Evolutionary conservation across 1,140 invertebrate species (phyloP).

Genomic region (Zelostemma sp.): DNA sequence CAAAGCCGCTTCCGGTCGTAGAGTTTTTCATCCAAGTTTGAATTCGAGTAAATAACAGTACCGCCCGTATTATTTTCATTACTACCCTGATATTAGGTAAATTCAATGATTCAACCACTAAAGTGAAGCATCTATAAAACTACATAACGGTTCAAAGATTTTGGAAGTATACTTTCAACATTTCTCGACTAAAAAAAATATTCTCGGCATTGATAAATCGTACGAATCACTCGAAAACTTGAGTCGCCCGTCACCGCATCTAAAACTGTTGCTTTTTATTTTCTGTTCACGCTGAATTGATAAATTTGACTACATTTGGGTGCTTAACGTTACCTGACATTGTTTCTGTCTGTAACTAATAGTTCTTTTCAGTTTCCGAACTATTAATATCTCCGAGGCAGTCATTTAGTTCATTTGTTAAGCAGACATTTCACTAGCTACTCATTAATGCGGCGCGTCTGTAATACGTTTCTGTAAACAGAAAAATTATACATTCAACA

Average conservation of each 20-base stretch:
- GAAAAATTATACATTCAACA: slow-evolving; percentile 42
- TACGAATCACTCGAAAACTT: no score
- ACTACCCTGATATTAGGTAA: slow-evolving; percentile 55
- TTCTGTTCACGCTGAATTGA: no score
- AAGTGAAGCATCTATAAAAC: slow-evolving; percentile 13
- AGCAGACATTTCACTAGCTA: slow-evolving; percentile 27
- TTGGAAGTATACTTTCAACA: no score
- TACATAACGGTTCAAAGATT: neutral
- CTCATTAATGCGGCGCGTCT: slow-evolving; percentile 22
- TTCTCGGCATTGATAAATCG: no score
- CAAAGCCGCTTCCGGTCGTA: slow-evolving; percentile 56
- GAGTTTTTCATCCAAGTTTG: slow-evolving; percentile 44
- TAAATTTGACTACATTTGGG: no score
- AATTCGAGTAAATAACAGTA: slow-evolving; percentile 37
- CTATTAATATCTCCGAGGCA: slow-evolving; percentile 33
- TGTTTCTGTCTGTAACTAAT: neutral
- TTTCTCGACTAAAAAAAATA: no score
- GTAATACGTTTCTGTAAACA: slow-evolving; percentile 19
- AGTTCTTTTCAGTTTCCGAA: slow-evolving; percentile 3
- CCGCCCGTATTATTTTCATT: slow-evolving; percentile 44
- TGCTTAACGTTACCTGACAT: no score
- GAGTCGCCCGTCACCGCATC: no score
- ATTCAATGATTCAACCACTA: slow-evolving; percentile 41
- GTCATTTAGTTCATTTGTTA: slow-evolving; percentile 29
- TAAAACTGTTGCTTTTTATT: no score